These are phyloP conservation scores for Argyresthia goedartella DNA, from an alignment of 2,888 invertebrate genomes.

Conservation along the genomic window DNA sequence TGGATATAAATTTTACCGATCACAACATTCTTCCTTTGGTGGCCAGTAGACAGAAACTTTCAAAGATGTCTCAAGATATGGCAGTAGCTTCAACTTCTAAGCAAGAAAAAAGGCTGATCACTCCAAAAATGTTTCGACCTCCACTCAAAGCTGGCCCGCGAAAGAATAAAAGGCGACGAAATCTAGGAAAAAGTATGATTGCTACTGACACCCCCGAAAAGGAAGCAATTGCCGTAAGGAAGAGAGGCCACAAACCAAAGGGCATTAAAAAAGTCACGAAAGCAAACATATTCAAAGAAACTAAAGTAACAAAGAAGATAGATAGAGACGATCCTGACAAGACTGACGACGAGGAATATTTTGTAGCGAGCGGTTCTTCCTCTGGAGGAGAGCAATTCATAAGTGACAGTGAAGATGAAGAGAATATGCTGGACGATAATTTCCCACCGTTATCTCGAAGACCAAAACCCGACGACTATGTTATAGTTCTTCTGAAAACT, in stretches of 20 bases:
- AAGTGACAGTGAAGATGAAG: neutral
- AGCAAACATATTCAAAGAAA: neutral
- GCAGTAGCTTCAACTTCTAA: neutral
- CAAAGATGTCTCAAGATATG: neutral
- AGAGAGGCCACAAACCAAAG: neutral
- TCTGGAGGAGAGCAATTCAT: neutral
- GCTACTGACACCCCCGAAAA: slow-evolving; percentile 10
- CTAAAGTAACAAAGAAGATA: neutral
- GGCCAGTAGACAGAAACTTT: neutral
- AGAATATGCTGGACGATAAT: neutral
- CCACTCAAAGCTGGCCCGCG: slow-evolving; percentile 3
- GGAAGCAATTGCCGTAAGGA: neutral
- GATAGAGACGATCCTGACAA: neutral
- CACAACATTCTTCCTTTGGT: too few relatives aligned
- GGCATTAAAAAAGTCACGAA: neutral
- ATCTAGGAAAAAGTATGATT: slow-evolving; percentile 6
- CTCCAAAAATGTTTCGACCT: neutral
- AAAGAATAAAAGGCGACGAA: slow-evolving; percentile 2
- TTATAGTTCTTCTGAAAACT: neutral
- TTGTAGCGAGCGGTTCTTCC: neutral
- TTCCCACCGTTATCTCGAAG: neutral
- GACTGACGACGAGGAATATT: neutral
- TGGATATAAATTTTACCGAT: neutral
- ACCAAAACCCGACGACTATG: slow-evolving; percentile 1
- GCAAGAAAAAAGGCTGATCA: neutral